Base-by-base conservation (phyloP, 2,113 vertebrate species). In the Crypturellus undulatus region DNA sequence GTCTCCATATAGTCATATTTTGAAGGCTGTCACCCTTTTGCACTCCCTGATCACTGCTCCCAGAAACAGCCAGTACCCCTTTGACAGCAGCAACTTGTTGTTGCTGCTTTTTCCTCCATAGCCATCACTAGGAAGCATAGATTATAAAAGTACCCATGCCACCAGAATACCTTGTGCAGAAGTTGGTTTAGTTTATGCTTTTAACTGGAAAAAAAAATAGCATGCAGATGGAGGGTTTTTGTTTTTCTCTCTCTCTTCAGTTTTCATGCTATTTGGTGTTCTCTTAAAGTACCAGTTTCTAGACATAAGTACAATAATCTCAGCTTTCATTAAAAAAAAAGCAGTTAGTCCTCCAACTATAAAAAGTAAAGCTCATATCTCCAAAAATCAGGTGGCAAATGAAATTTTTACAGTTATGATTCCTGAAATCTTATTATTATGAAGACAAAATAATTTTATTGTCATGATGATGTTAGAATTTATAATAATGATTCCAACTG, bases 231-330 rank as follows among this genome's bases (percentile, higher is more conserved):
- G 21, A 24, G 43, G 15, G 42, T 14, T 43, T 49, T 24, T 49
- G 22, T 49, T 22, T 49, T 22, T 49, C 21, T 54, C 38, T 21
- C 9, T 11, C 16, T 34, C 1, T 32, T 28, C 16, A 40, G 16
- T 56, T 45, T 47, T 52, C 40, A 18, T n/a, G 56, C 22, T 85
- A 36, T 77, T 70, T 80, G 28, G 7, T 43, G 68, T 93, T 96
- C 93, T 90, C 77, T 52, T 88, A 65, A 88, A 80, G 85, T 84
- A 43, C 8, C 10, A 56, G 76, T 90, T 96, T 92, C 82, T 79
- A 52, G 60, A 92, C 90, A 83, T 81, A 68, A 21, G 12, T 75
- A 68, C 64, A 56, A 84, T 20, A 11, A 88, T 86, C 52, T 90
- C 82, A 86, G 58, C 22, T 94, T 40, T 91, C 47, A 75, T 76